Percentiles rank a stretch among this genome's conserved stretches.
These are phyloP conservation scores for Prunella himalayana DNA, from an alignment of 2,113 vertebrate species.

Conservation along the genomic window DNA sequence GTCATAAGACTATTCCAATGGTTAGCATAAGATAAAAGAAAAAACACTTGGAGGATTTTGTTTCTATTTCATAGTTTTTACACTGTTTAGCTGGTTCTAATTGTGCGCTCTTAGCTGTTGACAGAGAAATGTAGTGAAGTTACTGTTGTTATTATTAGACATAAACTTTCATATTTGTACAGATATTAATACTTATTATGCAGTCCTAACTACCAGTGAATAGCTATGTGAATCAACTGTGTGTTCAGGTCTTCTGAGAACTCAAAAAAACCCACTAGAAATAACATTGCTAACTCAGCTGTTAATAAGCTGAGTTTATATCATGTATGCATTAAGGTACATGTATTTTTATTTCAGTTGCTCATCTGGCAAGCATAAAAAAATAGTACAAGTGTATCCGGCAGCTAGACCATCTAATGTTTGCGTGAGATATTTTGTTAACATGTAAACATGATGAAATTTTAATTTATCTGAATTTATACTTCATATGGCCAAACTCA, in stretches of 20 bases:
- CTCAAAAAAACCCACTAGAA: background rate
- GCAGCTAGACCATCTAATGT: background rate
- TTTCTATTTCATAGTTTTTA: background rate
- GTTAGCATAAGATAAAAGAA: background rate
- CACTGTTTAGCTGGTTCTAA: background rate
- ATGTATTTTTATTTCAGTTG: background rate
- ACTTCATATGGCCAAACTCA: background rate
- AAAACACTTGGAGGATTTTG: background rate
- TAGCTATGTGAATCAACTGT: background rate
- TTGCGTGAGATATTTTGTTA: background rate
- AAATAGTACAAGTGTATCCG: background rate
- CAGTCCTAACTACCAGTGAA: background rate
- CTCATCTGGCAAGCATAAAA: background rate
- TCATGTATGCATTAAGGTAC: background rate
- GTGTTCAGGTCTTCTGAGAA: background rate
- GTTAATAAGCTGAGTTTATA: background rate
- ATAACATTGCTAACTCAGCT: background rate
- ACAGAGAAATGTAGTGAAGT: background rate
- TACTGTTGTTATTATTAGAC: background rate
- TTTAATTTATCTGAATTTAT: background rate
- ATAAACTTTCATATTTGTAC: background rate
- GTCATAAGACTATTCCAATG: background rate
- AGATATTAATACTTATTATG: background rate
- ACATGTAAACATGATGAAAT: background rate
- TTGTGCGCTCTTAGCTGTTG: background rate